Conservation (phyloP, 1,140 invertebrate species). For the Tetragonula clypearis region DNA sequence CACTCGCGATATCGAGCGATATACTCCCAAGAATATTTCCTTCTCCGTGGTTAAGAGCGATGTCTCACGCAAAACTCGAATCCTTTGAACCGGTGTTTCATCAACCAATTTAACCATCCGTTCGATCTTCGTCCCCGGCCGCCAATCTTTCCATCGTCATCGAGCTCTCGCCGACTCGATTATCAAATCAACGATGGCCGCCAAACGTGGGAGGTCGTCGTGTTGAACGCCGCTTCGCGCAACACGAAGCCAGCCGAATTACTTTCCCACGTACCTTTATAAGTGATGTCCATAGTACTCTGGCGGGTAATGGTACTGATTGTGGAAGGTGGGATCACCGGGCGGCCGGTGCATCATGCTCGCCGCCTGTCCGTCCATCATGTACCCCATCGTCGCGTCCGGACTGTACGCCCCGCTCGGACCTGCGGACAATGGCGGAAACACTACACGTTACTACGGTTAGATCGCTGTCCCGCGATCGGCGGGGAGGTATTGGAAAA, state of each 20-base stretch:
- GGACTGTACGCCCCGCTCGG: conserved; percentile 97
- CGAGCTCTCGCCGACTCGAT: conserved; percentile 14
- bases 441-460: conserved; percentile 87
- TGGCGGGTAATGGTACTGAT: conserved; percentile 94
- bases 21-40: too few species aligned
- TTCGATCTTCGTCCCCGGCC: not conserved
- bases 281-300: conserved; percentile 96
- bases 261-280: conserved; percentile 82
- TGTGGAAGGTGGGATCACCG: conserved; percentile 93
- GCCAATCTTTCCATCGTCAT: conserved; percentile 17
- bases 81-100: not conserved
- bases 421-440: conserved; percentile 92
- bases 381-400: conserved; percentile 96
- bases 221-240: not conserved
- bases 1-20: too few species aligned
- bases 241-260: not conserved
- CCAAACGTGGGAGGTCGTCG: not conserved
- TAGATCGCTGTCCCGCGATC: conserved; percentile 80
- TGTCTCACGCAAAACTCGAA: too few species aligned
- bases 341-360: conserved; percentile 96
- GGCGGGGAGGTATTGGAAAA: conserved; percentile 75
- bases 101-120: conserved; percentile 5
- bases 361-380: conserved; percentile 96
- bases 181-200: conserved; percentile 15
- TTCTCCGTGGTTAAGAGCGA: too few species aligned